Percentiles rank a stretch among this genome's conserved stretches.
These are phyloP conservation scores for Balaenoptera acutorostrata DNA, from an alignment of 2,113 vertebrate genomes.

Conservation along the genomic window DNA sequence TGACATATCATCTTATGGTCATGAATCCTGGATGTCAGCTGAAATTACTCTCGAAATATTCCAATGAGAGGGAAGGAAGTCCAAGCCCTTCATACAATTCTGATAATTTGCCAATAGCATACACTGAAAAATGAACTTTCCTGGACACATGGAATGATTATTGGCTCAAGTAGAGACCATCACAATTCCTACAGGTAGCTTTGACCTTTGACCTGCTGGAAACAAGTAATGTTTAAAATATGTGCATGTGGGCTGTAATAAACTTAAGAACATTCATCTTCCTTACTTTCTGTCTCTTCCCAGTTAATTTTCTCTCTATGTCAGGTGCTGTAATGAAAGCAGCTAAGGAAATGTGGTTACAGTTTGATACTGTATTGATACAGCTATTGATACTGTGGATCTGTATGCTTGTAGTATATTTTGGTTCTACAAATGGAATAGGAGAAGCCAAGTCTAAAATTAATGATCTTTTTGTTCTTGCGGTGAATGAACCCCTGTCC, in stretches of 20 bases:
- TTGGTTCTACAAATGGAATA: slow-evolving; percentile 16
- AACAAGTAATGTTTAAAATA: slow-evolving; percentile 14
- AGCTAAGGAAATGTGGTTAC: slow-evolving; percentile 32
- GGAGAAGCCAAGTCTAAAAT: slow-evolving; percentile 57
- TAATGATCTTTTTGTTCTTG: slow-evolving; percentile 51
- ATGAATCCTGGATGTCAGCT: neutral
- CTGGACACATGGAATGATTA: neutral
- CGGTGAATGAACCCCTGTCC: slow-evolving; percentile 3
- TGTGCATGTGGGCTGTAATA: neutral
- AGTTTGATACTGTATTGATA: neutral
- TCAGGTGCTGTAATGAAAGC: slow-evolving; percentile 44
- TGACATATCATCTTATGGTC: neutral
- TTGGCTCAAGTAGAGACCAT: neutral
- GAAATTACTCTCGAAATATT: neutral
- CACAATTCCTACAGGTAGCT: neutral
- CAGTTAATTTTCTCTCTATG: neutral
- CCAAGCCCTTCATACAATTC: neutral
- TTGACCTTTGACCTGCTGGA: neutral
- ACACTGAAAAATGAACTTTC: neutral
- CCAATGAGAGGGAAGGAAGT: neutral
- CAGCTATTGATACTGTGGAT: neutral
- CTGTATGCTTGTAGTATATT: neutral
- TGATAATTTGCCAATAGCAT: neutral
- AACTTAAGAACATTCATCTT: neutral
- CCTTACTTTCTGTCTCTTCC: neutral